Evolutionary conservation across 2,797 vertebrate species (phyloP).

Genomic region (Silurus lanzhouensis): DNA sequence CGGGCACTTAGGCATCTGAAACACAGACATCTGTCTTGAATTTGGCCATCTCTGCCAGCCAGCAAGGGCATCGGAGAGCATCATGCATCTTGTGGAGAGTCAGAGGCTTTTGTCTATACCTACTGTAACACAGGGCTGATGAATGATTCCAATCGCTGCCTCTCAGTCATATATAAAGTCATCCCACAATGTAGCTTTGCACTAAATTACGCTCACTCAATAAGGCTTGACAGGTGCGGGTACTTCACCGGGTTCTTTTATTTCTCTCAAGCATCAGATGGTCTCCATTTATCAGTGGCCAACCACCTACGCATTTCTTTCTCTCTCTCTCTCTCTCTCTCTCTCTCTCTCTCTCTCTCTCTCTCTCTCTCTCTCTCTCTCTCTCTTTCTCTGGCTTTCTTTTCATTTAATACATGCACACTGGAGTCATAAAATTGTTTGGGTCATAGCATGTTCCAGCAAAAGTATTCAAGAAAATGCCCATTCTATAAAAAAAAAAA

Average conservation of each 20-base stretch:
- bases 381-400: neutral
- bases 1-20: conserved; percentile 57
- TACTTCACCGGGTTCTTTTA: conserved; percentile 73
- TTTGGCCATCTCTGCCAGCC: conserved; percentile 57
- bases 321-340: conserved; percentile 35
- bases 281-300: conserved; percentile 66
- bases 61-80: conserved; percentile 54
- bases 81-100: conserved; percentile 57
- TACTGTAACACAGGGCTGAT: conserved; percentile 55
- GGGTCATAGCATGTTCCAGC: conserved; percentile 39
- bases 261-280: conserved; percentile 71
- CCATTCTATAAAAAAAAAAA: neutral
- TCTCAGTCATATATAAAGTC: conserved; percentile 62
- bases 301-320: conserved; percentile 55
- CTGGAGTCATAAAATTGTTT: conserved; percentile 51
- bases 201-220: conserved; percentile 70
- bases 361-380: too few species aligned
- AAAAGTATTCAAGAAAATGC: neutral
- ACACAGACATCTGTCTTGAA: conserved; percentile 58
- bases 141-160: conserved; percentile 59
- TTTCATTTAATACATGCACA: conserved; percentile 30
- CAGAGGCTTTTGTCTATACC: conserved; percentile 58
- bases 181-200: conserved; percentile 63
- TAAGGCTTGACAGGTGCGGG: conserved; percentile 74
- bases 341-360: neutral